phyloP scores from a whole-genome alignment of 2,797 vertebrate species.

The Cryptoprocta ferox region DNA sequence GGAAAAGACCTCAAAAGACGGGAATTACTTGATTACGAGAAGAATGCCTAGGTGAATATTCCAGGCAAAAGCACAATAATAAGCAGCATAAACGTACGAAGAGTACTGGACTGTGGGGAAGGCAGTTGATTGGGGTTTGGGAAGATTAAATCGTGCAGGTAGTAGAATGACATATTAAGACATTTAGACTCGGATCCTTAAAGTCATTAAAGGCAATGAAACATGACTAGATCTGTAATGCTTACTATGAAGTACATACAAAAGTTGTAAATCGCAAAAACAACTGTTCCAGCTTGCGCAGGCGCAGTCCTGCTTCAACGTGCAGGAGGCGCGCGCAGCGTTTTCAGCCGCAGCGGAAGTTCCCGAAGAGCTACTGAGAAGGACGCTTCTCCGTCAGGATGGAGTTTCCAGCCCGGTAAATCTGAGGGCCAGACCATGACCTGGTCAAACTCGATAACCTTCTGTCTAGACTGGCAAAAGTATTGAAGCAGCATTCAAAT shows the following conservation, averaged over 20 bases:
- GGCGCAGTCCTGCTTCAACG: rapidly evolving
- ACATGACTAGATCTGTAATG: not conserved
- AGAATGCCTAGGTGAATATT: not conserved
- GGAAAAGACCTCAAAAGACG: not conserved
- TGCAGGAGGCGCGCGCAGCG: not conserved
- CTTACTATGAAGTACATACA: not conserved
- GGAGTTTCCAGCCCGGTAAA: not conserved
- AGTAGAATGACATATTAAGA: not conserved
- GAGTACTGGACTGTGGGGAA: not conserved
- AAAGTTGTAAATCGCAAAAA: not conserved
- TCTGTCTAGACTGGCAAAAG: slow-evolving; percentile 90
- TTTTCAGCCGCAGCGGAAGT: not conserved
- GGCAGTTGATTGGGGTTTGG: not conserved
- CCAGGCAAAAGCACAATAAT: not conserved
- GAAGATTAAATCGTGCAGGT: not conserved
- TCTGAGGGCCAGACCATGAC: not conserved
- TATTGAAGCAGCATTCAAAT: slow-evolving; percentile 88
- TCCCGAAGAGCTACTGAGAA: not conserved
- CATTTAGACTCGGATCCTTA: not conserved
- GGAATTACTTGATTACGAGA: not conserved
- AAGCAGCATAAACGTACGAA: not conserved
- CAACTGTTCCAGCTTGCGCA: not conserved
- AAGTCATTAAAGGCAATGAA: not conserved
- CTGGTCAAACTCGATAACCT: slow-evolving; percentile 84
- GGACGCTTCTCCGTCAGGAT: not conserved